Conservation (phyloP, 2,113 vertebrate species). For the Jaculus jaculus region DNA sequence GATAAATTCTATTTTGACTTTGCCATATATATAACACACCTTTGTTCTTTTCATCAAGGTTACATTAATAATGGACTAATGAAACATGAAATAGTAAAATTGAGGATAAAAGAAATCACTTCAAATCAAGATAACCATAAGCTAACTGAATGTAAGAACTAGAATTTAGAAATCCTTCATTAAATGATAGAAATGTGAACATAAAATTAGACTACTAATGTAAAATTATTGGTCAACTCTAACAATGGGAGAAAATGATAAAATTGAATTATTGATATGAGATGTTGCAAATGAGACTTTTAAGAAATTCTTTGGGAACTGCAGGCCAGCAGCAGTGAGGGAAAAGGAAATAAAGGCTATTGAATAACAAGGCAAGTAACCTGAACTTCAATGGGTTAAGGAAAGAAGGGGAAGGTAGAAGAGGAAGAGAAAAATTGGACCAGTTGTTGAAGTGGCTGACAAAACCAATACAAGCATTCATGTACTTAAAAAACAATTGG, state of each 20-base stretch:
- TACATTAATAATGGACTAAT: neutral
- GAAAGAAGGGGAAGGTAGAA: neutral
- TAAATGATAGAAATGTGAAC: neutral
- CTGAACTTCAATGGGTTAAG: neutral
- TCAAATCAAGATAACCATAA: neutral
- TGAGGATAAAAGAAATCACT: neutral
- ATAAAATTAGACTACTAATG: slow-evolving; percentile 23
- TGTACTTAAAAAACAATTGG: neutral
- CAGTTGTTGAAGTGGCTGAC: neutral
- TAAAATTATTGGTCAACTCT: neutral
- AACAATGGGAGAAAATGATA: neutral
- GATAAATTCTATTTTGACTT: too few relatives aligned
- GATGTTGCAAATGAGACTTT: neutral
- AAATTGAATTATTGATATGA: neutral
- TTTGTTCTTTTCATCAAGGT: neutral
- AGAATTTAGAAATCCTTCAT: neutral
- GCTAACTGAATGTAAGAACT: neutral
- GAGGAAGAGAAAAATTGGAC: neutral
- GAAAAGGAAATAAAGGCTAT: neutral
- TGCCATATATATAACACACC: too few relatives aligned
- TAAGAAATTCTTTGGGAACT: neutral
- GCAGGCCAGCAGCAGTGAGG: neutral
- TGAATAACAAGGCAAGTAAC: neutral
- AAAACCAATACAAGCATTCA: neutral
- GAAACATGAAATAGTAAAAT: neutral